phyloP scores from a whole-genome alignment of 2,113 vertebrate genomes.

The Sylvietta virens region DNA sequence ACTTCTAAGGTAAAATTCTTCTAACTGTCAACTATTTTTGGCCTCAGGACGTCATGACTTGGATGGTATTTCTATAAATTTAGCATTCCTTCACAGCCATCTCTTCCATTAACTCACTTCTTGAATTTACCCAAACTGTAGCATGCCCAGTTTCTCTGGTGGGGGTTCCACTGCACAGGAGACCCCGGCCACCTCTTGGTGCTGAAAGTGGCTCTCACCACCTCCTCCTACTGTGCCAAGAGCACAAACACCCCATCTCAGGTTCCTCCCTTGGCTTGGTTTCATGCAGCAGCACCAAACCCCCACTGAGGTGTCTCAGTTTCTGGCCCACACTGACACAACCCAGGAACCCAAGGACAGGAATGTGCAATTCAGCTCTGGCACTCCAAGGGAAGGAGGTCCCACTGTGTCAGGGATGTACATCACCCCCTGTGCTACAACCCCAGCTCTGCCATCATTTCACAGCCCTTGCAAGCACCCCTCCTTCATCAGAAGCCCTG shows the following conservation, averaged over 20 bases:
- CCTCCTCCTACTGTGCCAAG: not conserved
- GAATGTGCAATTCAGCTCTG: not conserved
- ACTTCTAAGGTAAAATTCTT: not conserved
- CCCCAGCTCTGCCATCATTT: too few relatives aligned
- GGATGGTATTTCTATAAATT: not conserved
- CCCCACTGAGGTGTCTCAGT: fast-evolving
- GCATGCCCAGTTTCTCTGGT: not conserved
- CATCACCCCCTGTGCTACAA: not conserved
- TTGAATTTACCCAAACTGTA: not conserved
- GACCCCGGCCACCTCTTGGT: not conserved
- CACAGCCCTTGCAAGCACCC: not conserved
- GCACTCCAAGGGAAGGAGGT: not conserved
- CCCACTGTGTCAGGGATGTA: not conserved
- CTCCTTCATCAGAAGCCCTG: not conserved
- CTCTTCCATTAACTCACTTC: not conserved
- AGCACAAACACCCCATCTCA: not conserved
- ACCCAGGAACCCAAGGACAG: not conserved
- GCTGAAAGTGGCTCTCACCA: not conserved
- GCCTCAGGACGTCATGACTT: not conserved
- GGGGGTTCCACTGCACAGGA: not conserved
- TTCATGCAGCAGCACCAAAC: not conserved
- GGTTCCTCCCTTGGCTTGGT: too few relatives aligned
- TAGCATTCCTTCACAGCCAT: not conserved
- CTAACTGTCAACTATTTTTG: not conserved
- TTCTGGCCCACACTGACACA: fast-evolving